Conservation (phyloP, 2,888 invertebrate genomes). For the Eupithecia abbreviata region DNA sequence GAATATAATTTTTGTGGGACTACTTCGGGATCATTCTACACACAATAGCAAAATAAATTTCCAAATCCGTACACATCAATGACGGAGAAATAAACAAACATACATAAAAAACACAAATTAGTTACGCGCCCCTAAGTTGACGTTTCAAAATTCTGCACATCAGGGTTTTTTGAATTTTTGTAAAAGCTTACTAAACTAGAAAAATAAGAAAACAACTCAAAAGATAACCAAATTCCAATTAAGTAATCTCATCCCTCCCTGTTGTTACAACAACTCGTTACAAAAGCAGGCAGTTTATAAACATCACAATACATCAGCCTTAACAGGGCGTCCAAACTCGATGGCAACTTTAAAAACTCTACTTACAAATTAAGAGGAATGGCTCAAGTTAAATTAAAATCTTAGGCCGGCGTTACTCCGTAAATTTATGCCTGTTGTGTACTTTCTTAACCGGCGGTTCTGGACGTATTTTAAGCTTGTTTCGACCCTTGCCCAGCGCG, state of each 20-base stretch:
- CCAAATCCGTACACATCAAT: too few relatives aligned
- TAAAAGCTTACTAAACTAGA: background rate
- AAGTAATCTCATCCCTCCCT: slow-evolving; percentile 4
- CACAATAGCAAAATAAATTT: too few relatives aligned
- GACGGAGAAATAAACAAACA: too few relatives aligned
- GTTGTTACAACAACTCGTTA: slow-evolving; percentile 20
- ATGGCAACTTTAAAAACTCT: slow-evolving; percentile 56
- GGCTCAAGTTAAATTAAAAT: slow-evolving; percentile 81
- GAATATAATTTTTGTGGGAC: too few relatives aligned
- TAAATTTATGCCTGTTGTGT: slow-evolving; percentile 76
- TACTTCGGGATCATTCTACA: too few relatives aligned
- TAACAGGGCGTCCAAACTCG: slow-evolving; percentile 51
- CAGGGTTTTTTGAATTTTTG: background rate
- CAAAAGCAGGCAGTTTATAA: slow-evolving; percentile 26
- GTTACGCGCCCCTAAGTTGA: too few relatives aligned
- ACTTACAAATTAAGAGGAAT: slow-evolving; percentile 81
- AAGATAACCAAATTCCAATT: background rate
- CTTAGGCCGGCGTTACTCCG: slow-evolving; percentile 58
- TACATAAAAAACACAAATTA: too few relatives aligned
- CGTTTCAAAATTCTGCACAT: too few relatives aligned
- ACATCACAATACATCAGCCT: slow-evolving; percentile 44
- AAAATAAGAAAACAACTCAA: background rate
- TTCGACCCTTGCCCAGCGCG: slow-evolving; percentile 33
- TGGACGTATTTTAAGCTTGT: slow-evolving; percentile 41
- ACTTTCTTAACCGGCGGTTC: slow-evolving; percentile 46